Percentiles rank a stretch among this genome's conserved stretches.
These are phyloP conservation scores for Apolygus lucorum DNA, from an alignment of 1,140 invertebrate genomes.

Conservation along the genomic window DNA sequence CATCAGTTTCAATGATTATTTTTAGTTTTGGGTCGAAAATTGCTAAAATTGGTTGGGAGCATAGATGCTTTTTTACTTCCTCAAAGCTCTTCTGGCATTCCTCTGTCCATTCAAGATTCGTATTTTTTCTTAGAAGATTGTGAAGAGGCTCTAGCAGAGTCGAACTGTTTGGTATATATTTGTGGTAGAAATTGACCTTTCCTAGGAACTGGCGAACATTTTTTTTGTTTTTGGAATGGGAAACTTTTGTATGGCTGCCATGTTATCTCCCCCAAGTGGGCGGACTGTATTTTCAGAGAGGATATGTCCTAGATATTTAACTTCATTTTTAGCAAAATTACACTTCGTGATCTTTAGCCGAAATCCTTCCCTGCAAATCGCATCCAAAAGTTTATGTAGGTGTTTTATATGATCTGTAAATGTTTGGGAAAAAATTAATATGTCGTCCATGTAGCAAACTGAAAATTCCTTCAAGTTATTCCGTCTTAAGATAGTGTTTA, in stretches of 20 bases:
- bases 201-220: slow-evolving; percentile 32
- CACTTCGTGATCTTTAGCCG: slow-evolving; percentile 37
- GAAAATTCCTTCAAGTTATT: slow-evolving; percentile 41
- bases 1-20: slow-evolving; percentile 38
- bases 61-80: slow-evolving; percentile 37
- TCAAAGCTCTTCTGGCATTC: slow-evolving; percentile 38
- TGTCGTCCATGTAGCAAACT: slow-evolving; percentile 39
- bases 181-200: slow-evolving; percentile 32
- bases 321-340: slow-evolving; percentile 35
- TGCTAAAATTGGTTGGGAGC: slow-evolving; percentile 36
- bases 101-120: slow-evolving; percentile 36
- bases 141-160: slow-evolving; percentile 35
- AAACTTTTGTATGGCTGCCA: slow-evolving; percentile 33
- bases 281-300: slow-evolving; percentile 31
- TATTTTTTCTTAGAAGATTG: slow-evolving; percentile 36
- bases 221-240: slow-evolving; percentile 28
- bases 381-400: slow-evolving; percentile 24
- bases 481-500: slow-evolving; percentile 39
- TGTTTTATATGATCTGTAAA: slow-evolving; percentile 32
- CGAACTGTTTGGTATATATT: slow-evolving; percentile 36
- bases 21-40: slow-evolving; percentile 32
- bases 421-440: slow-evolving; percentile 32
- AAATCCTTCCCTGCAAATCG: slow-evolving; percentile 35
- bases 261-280: slow-evolving; percentile 31
- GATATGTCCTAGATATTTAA: slow-evolving; percentile 34